These are phyloP conservation scores for Pangasius mekongensis DNA, from an alignment of 2,797 vertebrate genomes.

Conservation along the genomic window DNA sequence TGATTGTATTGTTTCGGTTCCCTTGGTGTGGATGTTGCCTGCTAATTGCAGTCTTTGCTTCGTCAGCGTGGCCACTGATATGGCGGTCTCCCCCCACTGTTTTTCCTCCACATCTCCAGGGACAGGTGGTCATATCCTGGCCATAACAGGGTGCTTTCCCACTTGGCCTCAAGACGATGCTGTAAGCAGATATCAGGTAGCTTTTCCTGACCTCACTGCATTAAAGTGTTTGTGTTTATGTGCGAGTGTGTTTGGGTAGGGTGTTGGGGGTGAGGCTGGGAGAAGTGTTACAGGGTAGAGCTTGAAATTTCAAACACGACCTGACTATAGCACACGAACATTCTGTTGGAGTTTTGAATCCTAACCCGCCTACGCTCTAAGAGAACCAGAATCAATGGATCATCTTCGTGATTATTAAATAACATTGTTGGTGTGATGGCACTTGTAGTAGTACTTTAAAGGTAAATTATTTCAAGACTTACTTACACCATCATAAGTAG, in stretches of 20 bases:
- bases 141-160: conserved; percentile 70
- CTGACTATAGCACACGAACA: background rate
- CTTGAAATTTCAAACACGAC: background rate
- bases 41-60: background rate
- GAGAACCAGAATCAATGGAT: background rate
- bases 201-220: conserved; percentile 49
- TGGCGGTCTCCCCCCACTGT: conserved; percentile 26
- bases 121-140: conserved; percentile 67
- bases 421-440: background rate
- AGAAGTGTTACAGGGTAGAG: conserved; percentile 5
- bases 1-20: background rate
- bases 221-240: conserved; percentile 27
- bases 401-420: background rate
- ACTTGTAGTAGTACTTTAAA: background rate
- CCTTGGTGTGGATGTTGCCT: background rate
- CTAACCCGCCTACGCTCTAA: background rate
- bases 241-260: background rate
- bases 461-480: background rate
- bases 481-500: background rate
- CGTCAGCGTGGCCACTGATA: background rate
- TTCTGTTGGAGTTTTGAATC: background rate
- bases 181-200: conserved; percentile 65
- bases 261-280: background rate
- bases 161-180: conserved; percentile 49
- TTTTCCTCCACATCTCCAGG: conserved; percentile 37